Conservation (phyloP, 2,797 vertebrate species). For the Coregonus ussuriensis region DNA sequence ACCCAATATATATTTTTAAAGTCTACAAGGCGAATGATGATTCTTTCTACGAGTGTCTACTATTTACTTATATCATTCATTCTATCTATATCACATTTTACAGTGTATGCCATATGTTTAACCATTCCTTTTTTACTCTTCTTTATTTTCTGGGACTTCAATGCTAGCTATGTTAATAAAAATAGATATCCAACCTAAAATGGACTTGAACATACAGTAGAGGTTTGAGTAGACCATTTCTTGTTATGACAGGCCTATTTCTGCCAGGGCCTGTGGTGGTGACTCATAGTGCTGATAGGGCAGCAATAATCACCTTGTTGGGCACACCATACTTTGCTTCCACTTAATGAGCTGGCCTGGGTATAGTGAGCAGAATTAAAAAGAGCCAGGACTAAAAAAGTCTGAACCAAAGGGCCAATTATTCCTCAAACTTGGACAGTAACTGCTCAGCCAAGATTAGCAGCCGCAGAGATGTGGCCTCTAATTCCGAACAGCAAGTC, state of each 20-base stretch:
- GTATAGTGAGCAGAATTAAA: constrained; percentile 33
- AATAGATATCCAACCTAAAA: not conserved
- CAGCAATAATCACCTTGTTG: constrained; percentile 40
- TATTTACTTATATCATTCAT: not conserved
- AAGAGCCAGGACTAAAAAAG: constrained; percentile 30
- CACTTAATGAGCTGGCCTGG: constrained; percentile 26
- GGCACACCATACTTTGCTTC: constrained; percentile 27
- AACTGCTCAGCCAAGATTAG: constrained; percentile 37
- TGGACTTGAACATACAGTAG: not conserved
- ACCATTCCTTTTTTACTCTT: not conserved
- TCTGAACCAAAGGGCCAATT: constrained; percentile 31
- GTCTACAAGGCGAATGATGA: not conserved
- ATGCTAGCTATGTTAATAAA: not conserved
- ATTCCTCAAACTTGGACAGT: constrained; percentile 28
- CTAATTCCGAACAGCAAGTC: constrained; percentile 43
- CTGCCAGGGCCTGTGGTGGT: constrained; percentile 14
- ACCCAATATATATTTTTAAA: not conserved
- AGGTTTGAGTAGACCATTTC: not conserved
- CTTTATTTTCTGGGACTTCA: not conserved
- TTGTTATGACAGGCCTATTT: not conserved
- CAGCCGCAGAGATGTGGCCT: constrained; percentile 27
- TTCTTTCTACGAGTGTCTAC: not conserved
- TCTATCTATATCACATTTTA: not conserved
- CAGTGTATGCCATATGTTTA: not conserved
- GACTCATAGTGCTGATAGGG: constrained; percentile 39